Conservation (phyloP, 1,140 invertebrate genomes). For the Pogonus chalceus region DNA sequence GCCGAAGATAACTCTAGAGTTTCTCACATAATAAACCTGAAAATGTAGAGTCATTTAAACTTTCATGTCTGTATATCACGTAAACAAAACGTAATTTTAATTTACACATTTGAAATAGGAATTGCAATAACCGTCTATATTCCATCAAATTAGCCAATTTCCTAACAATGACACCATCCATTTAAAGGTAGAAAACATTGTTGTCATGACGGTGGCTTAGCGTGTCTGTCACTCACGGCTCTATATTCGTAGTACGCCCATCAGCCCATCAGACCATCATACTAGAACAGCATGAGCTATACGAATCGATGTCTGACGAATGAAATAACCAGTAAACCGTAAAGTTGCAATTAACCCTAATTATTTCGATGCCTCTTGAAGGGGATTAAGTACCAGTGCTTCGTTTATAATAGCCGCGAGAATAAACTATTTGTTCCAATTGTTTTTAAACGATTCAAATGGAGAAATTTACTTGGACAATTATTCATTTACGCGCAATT, state of each 20-base stretch:
- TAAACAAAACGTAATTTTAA: too few species aligned
- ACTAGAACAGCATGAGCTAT: neutral
- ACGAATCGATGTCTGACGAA: neutral
- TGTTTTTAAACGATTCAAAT: neutral
- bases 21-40: too few species aligned
- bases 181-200: too few species aligned
- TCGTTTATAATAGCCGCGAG: neutral
- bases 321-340: neutral
- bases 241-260: neutral
- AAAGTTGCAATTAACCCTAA: neutral
- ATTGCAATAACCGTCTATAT: too few species aligned
- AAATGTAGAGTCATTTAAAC: too few species aligned
- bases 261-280: neutral
- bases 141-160: too few species aligned
- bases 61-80: too few species aligned
- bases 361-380: neutral
- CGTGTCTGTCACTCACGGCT: neutral
- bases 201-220: too few species aligned
- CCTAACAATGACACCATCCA: too few species aligned
- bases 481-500: constrained; percentile 1
- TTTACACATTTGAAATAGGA: too few species aligned
- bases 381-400: neutral
- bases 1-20: too few species aligned
- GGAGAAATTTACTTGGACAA: neutral
- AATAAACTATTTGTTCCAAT: neutral